A percentile compares a stretch with the other conserved stretches of the same genome.
Evolutionary conservation across 2,888 invertebrate species (phyloP).

Genomic region (Chromoteleia sp.): DNA sequence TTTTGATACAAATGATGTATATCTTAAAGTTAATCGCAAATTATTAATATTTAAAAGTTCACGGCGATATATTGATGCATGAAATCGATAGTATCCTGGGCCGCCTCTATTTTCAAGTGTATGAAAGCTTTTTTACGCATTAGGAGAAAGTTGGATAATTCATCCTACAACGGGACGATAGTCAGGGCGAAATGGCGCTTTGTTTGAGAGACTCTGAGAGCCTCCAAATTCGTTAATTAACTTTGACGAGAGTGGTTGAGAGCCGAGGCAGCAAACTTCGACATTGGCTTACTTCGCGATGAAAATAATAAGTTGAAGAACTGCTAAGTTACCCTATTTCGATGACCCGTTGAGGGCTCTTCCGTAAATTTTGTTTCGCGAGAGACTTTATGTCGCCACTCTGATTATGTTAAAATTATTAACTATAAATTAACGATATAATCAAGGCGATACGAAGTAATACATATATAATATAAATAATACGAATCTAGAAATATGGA

Average conservation of each 20-base stretch:
- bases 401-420: constrained; percentile 20
- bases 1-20: too few species aligned
- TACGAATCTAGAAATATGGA: too few species aligned
- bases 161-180: constrained; percentile 54
- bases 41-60: not conserved
- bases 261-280: constrained; percentile 57
- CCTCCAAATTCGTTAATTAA: constrained; percentile 69
- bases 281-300: constrained; percentile 58
- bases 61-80: constrained; percentile 19
- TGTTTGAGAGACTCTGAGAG: constrained; percentile 57
- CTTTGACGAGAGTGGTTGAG: constrained; percentile 59
- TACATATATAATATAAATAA: too few species aligned
- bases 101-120: constrained; percentile 22
- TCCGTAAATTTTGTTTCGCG: constrained; percentile 30
- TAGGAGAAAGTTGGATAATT: constrained; percentile 64
- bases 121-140: constrained; percentile 39
- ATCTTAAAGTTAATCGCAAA: not conserved
- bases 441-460: not conserved
- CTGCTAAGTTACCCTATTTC: constrained; percentile 44
- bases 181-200: constrained; percentile 57
- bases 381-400: constrained; percentile 6
- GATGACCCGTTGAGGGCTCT: constrained; percentile 38
- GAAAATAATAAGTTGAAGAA: constrained; percentile 64
- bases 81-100: constrained; percentile 15
- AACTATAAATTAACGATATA: constrained; percentile 11